Evolutionary conservation across 2,113 vertebrate genomes (phyloP), one percentile per base, ranked within the genome.

Genomic region (Phylloscopus trochiloides): DNA sequence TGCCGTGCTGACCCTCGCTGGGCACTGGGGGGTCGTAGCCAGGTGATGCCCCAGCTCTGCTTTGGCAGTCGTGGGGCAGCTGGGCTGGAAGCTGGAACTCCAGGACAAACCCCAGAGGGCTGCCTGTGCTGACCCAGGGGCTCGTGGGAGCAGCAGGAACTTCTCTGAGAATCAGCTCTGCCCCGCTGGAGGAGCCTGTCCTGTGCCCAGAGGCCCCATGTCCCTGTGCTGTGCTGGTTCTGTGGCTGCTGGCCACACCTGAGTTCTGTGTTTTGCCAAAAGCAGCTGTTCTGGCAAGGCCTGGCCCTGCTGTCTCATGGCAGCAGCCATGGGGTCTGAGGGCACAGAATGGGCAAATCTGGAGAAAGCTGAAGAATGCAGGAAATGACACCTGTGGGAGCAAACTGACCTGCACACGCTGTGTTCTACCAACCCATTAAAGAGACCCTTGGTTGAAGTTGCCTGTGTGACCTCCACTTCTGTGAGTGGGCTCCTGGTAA

Each of bases 401-500:
- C 57, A 62, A 45, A 25, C 29, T 22, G 26, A 57, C 28, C 61
- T 55, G 70, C 0, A 31, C 38, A 8, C 0, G 1, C 57, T 8
- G 43, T 75, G 81, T 72, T 83, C 62, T 65, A 4, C 45, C 62
- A 29, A 59, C 50, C 54, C 78, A 96, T 94, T 96, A 95, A 96
- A 96, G 70, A 75, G 24, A 43, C n/a, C 58, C 85, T 90, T 88
- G 90, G 28, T 2, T 85, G 70, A 83, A 66, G 26, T 17, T 47
- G 7, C 10, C 54, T 70, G 70, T 0, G 2, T 75, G 58, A 85
- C 43, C 61, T 57, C 70, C 45, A 20, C 12, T 77, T 68, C 22
- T 61, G 13, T 74, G 58, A 61, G 15, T 68, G 43, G 38, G 52
- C 48, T 61, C 67, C 40, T 68, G 47, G 29, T 45, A 51, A 40